Percentiles rank a stretch among this genome's conserved stretches.
These are phyloP conservation scores for Gymnoscopelus microlampas DNA, from an alignment of 2,797 vertebrate genomes.

Conservation along the genomic window DNA sequence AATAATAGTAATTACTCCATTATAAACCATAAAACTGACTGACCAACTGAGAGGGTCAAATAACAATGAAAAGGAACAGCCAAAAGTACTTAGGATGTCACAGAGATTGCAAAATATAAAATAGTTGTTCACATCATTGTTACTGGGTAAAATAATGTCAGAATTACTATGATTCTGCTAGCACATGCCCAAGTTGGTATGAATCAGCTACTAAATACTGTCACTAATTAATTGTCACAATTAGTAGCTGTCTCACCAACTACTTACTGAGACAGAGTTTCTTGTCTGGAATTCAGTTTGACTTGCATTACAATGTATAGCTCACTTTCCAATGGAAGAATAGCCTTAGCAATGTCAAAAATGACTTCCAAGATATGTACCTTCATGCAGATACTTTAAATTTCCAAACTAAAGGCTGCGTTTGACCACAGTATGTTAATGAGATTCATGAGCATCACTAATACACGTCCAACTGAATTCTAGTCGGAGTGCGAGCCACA, in stretches of 20 bases:
- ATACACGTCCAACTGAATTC: constrained; percentile 34
- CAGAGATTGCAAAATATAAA: neutral
- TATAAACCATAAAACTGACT: too few relatives aligned
- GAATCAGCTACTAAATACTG: neutral
- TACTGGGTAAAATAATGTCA: neutral
- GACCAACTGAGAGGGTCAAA: neutral
- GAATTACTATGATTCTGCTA: constrained; percentile 12
- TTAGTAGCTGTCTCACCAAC: neutral
- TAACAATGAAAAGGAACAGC: neutral
- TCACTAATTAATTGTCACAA: neutral
- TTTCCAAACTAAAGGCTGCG: constrained; percentile 18
- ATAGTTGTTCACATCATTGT: neutral
- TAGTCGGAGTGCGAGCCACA: constrained; percentile 84
- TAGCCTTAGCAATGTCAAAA: constrained; percentile 13
- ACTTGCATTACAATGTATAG: constrained; percentile 22
- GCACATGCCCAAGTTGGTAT: constrained; percentile 18
- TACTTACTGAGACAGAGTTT: constrained; percentile 22
- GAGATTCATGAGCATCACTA: constrained; percentile 2
- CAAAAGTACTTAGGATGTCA: neutral
- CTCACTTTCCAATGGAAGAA: neutral
- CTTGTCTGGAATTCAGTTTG: constrained; percentile 24
- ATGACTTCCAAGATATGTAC: constrained; percentile 9
- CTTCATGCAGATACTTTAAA: constrained; percentile 10
- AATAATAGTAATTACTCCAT: too few relatives aligned
- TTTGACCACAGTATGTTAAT: constrained; percentile 29